Evolutionary conservation across 2,888 invertebrate genomes (phyloP).

Genomic region (Lepidochitona cinerea): DNA sequence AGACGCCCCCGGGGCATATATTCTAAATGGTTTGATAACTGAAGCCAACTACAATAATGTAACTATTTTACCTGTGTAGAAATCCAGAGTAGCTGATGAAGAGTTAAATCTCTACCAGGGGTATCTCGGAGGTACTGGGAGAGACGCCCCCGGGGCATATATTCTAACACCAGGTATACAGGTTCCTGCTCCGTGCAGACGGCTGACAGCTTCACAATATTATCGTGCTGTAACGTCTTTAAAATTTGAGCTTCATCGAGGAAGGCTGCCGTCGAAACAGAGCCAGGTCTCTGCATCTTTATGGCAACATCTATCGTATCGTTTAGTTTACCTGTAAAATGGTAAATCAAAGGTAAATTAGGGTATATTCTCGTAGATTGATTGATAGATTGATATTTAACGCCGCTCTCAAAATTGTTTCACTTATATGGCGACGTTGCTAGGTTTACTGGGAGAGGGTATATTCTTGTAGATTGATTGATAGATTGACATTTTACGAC

Average conservation of each 20-base stretch:
- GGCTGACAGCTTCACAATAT: slow-evolving; percentile 92
- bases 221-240: slow-evolving; percentile 71
- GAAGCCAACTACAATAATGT: too few species aligned
- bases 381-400: too few species aligned
- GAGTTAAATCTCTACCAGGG: slow-evolving; percentile 80
- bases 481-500: too few species aligned
- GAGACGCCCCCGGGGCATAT: slow-evolving; percentile 96
- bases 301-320: slow-evolving; percentile 97
- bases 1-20: slow-evolving; percentile 97
- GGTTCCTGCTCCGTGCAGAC: slow-evolving; percentile 91
- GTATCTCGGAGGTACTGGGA: slow-evolving; percentile 85
- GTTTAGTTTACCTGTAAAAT: slow-evolving; percentile 82
- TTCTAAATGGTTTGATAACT: too few species aligned
- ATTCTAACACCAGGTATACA: slow-evolving; percentile 91
- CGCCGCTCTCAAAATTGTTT: too few species aligned
- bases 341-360: too few species aligned
- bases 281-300: slow-evolving; percentile 91
- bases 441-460: too few species aligned
- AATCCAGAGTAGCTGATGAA: slow-evolving; percentile 86
- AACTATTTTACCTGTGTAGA: slow-evolving; percentile 84
- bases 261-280: slow-evolving; percentile 97
- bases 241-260: slow-evolving; percentile 81
- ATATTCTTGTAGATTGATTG: too few species aligned
- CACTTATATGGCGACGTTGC: too few species aligned
- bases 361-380: too few species aligned